Conservation (phyloP, 2,113 vertebrate species). For the Stictonetta naevosa region DNA sequence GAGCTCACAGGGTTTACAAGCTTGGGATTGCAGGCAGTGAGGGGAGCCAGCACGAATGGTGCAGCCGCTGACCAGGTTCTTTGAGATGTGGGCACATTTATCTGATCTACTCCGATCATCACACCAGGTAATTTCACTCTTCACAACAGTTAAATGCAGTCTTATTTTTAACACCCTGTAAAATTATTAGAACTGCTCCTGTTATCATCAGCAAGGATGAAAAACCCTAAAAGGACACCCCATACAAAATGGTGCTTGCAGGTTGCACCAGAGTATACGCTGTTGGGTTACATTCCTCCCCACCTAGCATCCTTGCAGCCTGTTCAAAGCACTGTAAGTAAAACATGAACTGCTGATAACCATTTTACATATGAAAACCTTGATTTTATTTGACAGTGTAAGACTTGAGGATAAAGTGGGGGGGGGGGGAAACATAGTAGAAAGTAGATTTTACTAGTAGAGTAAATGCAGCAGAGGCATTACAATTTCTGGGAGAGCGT, state of each 20-base stretch:
- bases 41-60: background rate
- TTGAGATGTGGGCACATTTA: background rate
- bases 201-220: background rate
- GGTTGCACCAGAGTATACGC: background rate
- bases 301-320: background rate
- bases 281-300: background rate
- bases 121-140: background rate
- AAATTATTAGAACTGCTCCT: background rate
- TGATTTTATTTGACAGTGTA: conserved; percentile 14
- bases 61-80: background rate
- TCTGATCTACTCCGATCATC: background rate
- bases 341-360: conserved; percentile 4
- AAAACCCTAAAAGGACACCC: background rate
- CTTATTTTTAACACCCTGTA: background rate
- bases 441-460: conserved; percentile 20
- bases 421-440: background rate
- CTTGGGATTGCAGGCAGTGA: background rate
- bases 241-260: background rate
- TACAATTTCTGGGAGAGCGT: conserved; percentile 3
- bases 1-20: background rate
- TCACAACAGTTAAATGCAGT: too few species aligned
- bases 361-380: conserved; percentile 8
- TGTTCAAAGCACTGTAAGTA: background rate
- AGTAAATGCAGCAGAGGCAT: conserved; percentile 41
- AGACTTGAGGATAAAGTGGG: background rate